phyloP scores from a whole-genome alignment of 2,113 vertebrate genomes.

The Gadus chalcogrammus region DNA sequence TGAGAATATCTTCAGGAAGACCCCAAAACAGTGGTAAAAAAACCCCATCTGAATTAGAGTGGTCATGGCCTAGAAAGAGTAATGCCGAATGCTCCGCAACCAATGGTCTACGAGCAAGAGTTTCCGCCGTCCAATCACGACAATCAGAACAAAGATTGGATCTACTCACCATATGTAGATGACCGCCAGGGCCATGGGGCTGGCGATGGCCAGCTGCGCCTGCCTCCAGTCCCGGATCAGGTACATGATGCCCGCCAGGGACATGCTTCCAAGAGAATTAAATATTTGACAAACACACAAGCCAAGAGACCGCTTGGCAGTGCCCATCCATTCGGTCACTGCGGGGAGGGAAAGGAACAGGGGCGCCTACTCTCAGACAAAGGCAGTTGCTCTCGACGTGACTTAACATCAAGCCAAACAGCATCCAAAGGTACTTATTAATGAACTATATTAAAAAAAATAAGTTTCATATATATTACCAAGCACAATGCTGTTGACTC shows the following conservation, averaged over 20 bases:
- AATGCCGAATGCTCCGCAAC: neutral
- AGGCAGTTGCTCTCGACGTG: no score
- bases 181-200: conserved; percentile 63
- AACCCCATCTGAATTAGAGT: neutral
- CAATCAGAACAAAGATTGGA: no score
- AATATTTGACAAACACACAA: conserved; percentile 48
- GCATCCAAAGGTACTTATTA: no score
- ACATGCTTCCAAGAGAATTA: conserved; percentile 33
- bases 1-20: neutral
- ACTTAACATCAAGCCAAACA: no score
- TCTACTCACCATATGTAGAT: neutral
- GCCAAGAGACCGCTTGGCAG: conserved; percentile 57
- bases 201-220: conserved; percentile 65
- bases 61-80: neutral
- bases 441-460: no score
- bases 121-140: no score
- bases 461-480: conserved; percentile 36
- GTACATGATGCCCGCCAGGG: conserved; percentile 71
- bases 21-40: neutral
- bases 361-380: no score
- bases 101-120: neutral
- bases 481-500: conserved; percentile 56
- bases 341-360: conserved; percentile 2
- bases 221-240: conserved; percentile 75
- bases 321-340: conserved; percentile 70